Evolutionary conservation across 1,140 invertebrate genomes (phyloP).

Genomic region (Mercenaria mercenaria): DNA sequence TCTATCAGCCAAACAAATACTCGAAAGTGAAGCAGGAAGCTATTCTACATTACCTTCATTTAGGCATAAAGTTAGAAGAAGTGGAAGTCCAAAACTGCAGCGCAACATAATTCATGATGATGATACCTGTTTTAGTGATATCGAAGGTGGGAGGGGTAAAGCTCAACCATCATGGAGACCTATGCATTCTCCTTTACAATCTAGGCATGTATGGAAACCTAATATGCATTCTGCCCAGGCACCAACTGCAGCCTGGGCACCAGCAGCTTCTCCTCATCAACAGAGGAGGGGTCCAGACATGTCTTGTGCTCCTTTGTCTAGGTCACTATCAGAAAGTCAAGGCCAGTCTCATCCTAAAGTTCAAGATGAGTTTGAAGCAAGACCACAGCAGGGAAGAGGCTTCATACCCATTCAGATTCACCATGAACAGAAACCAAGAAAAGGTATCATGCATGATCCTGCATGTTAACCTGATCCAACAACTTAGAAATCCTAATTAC

Average conservation of each 20-base stretch:
- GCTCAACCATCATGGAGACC: conserved; percentile 50
- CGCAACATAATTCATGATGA: conserved; percentile 22
- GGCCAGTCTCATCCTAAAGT: neutral
- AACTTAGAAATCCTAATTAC: neutral
- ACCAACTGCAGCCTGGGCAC: neutral
- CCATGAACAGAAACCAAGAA: conserved; percentile 47
- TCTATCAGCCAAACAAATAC: neutral
- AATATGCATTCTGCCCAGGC: neutral
- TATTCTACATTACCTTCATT: conserved; percentile 62
- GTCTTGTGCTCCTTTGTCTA: neutral
- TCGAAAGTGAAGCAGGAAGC: conserved; percentile 34
- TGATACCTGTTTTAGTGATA: conserved; percentile 52
- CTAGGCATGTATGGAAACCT: conserved; percentile 55
- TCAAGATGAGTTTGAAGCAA: neutral
- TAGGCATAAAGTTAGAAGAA: conserved; percentile 30
- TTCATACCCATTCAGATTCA: conserved; percentile 62
- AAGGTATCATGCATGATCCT: conserved; percentile 59
- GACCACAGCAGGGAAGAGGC: conserved; percentile 7
- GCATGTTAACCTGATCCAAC: neutral
- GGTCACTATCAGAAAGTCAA: conserved; percentile 38
- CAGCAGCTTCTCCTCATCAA: neutral
- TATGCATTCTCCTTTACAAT: conserved; percentile 24
- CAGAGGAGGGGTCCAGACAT: neutral
- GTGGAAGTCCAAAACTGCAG: conserved; percentile 10
- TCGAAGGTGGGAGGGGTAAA: conserved; percentile 55